Base-by-base conservation (phyloP, 2,113 vertebrate species). In the Gobius niger region DNA sequence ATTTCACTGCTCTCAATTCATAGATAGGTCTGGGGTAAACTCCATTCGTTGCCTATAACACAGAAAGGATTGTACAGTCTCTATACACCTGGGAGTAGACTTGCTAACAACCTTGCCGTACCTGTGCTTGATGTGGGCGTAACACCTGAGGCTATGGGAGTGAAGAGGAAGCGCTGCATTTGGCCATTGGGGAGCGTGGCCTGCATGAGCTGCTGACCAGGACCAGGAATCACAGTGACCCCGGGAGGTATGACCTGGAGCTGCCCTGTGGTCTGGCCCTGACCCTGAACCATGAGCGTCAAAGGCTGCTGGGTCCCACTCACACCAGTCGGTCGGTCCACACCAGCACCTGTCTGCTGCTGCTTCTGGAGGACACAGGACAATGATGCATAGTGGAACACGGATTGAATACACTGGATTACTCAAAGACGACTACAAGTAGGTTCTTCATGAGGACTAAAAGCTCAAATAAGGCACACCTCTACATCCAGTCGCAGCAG, bases 121-220 rank as follows among this genome's bases (percentile, higher is more conserved):
- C 88, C 83, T 76, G 88, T 83, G 81, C 69, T 86, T 61, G 86
- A 70, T 6, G 89, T 83, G 34, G 87, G 83, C 1, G 89, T 75
- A 18, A 85, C 81, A 12, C 85, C 90, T 12, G 96, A 91, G 44
- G 95, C 82, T 19, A 96, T 44, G 0, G 98, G 96, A 2, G 98
- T 99, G 83, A 99, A 99, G 63, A 99, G 95, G 88, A 99, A 99
- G 14, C 97, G 94, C 70, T 99, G 98, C 72, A 98, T 93, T 64
- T 98, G 97, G 63, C 98, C 98, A 34, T 98, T 98, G 46, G 98
- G 97, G 92, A 99, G 94, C 0, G 95, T 93, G 6, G 98, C 98
- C 89, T 99, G 98, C 98, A 99, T 99, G 62, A 99, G 93, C 83
- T 99, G 98, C 86, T 99, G 98, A 24, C 98, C 98, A 4, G 97